A percentile compares a stretch with the other conserved stretches of the same genome.
These are phyloP conservation scores for Semicossyphus pulcher DNA, from an alignment of 2,113 vertebrate genomes.

Conservation along the genomic window DNA sequence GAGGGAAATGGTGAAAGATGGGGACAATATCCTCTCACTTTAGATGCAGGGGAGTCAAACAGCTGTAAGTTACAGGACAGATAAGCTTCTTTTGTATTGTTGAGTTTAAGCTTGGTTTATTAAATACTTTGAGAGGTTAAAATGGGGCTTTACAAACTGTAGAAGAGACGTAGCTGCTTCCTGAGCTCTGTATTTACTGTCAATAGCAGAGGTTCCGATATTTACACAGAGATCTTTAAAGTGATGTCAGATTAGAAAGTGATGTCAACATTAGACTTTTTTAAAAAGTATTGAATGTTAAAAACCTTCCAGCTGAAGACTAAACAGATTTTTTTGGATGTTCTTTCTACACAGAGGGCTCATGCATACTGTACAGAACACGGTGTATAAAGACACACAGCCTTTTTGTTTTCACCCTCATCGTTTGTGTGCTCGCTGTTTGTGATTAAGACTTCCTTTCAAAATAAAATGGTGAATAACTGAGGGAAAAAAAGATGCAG, in stretches of 20 bases:
- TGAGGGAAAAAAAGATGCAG: conserved; percentile 19
- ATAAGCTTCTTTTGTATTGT: conserved; percentile 29
- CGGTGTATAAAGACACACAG: conserved; percentile 39
- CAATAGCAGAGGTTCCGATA: conserved; percentile 21
- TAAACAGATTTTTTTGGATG: conserved; percentile 34
- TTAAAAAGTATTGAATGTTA: conserved; percentile 64
- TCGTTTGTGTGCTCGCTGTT: conserved; percentile 59
- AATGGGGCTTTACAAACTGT: conserved; percentile 21
- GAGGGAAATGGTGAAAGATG: neutral
- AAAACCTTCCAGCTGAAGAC: conserved; percentile 22
- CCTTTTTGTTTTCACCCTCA: conserved; percentile 47
- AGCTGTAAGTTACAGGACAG: neutral
- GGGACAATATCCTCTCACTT: neutral
- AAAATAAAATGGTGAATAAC: conserved; percentile 50
- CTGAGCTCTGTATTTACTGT: conserved; percentile 46
- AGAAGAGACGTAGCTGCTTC: conserved; percentile 23
- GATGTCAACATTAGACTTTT: conserved; percentile 63
- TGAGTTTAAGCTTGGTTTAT: conserved; percentile 11
- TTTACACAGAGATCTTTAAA: conserved; percentile 42
- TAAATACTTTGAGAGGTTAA: neutral
- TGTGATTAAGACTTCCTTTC: conserved; percentile 64
- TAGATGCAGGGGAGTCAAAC: neutral
- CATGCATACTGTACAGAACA: conserved; percentile 50
- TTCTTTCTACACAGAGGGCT: conserved; percentile 58
- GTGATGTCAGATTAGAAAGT: conserved; percentile 67